Conservation (phyloP, 1,140 invertebrate species). For the Dinoponera quadriceps region DNA sequence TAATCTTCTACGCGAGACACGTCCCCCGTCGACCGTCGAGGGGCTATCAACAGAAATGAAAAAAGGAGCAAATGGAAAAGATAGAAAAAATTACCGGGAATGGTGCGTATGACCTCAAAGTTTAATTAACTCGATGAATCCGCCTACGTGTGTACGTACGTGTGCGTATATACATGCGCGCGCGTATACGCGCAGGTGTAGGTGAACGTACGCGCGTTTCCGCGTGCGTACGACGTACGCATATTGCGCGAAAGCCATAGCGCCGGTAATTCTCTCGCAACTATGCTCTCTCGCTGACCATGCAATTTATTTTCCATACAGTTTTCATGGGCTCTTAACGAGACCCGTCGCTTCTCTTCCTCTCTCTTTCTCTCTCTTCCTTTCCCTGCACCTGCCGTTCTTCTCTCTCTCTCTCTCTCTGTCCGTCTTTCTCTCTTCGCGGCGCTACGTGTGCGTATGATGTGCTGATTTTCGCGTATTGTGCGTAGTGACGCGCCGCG, state of each 20-base stretch:
- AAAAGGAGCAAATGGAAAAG: not conserved
- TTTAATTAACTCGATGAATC: conserved; percentile 76
- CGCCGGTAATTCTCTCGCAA: conserved; percentile 63
- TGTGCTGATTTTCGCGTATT: conserved; percentile 57
- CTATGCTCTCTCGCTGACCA: conserved; percentile 48
- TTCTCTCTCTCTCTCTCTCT: conserved; percentile 2
- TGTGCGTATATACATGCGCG: conserved; percentile 1
- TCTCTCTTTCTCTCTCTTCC: not conserved
- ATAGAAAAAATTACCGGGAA: conserved; percentile 40
- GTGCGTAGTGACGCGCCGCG: conserved; percentile 26
- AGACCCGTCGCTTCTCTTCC: conserved; percentile 55
- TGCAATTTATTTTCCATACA: conserved; percentile 77
- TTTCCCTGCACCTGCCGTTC: too few species aligned
- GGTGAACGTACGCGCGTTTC: conserved; percentile 41
- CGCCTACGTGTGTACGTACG: conserved; percentile 2
- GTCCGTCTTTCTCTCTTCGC: conserved; percentile 26
- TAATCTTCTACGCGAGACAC: conserved; percentile 17
- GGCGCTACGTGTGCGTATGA: not conserved
- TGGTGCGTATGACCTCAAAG: conserved; percentile 67
- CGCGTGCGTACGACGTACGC: conserved; percentile 22
- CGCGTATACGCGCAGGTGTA: conserved; percentile 11
- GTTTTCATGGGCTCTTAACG: conserved; percentile 77
- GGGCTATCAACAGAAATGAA: conserved; percentile 32
- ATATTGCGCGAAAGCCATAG: conserved; percentile 57
- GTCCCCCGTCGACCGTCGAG: conserved; percentile 15